Conservation (phyloP, 2,113 vertebrate species). For the Hippotragus niger region DNA sequence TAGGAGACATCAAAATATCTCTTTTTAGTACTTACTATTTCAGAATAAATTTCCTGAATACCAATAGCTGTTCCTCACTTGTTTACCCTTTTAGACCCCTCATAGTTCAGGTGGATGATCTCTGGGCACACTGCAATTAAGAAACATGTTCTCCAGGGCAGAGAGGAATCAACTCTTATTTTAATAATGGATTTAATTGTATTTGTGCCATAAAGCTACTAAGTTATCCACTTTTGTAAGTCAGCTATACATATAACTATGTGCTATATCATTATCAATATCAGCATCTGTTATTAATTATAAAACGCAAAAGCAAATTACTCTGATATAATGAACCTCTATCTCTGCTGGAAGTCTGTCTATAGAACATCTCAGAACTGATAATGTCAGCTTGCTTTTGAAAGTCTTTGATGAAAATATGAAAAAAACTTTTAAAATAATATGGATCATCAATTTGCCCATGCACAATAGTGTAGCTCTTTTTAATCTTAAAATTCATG, state of each 20-base stretch:
- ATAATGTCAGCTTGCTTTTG: neutral
- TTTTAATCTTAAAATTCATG: neutral
- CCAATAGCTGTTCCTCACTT: neutral
- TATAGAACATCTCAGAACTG: neutral
- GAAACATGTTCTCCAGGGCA: slow-evolving; percentile 3
- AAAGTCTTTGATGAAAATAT: slow-evolving; percentile 10
- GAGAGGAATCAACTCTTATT: slow-evolving; percentile 37
- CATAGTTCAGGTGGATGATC: neutral
- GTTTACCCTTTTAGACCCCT: neutral
- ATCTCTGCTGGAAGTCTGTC: neutral
- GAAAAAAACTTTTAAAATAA: neutral
- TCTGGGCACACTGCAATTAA: neutral
- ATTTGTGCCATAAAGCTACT: slow-evolving; percentile 34
- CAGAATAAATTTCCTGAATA: neutral
- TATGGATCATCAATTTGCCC: neutral
- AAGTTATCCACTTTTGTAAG: slow-evolving; percentile 42
- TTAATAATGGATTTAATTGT: slow-evolving; percentile 49
- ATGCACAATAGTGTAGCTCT: neutral
- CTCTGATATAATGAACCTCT: neutral
- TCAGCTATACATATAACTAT: slow-evolving; percentile 49
- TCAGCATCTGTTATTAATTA: slow-evolving; percentile 23
- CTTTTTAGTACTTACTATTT: neutral
- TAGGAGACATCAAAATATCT: slow-evolving; percentile 32
- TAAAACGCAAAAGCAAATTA: slow-evolving; percentile 40
- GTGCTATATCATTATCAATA: neutral